phyloP scores from a whole-genome alignment of 2,113 vertebrate species.

The Bostrychus sinensis region DNA sequence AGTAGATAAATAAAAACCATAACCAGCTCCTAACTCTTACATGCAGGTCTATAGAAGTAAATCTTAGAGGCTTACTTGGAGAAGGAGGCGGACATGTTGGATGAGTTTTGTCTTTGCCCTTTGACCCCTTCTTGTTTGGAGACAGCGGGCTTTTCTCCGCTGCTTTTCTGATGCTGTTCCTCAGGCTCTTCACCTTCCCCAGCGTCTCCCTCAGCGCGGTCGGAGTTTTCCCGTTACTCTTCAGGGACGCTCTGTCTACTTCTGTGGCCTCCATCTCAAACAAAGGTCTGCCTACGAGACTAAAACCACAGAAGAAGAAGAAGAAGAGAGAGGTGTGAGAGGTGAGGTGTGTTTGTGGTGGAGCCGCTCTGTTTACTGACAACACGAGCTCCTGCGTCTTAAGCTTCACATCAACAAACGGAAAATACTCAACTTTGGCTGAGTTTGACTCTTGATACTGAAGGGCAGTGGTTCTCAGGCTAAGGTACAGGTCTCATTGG shows the following conservation, averaged over 20 bases:
- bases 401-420: slow-evolving; percentile 1
- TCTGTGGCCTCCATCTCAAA: not conserved
- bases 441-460: too few relatives aligned
- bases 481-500: too few relatives aligned
- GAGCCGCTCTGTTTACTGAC: not conserved
- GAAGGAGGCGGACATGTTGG: not conserved
- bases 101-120: not conserved
- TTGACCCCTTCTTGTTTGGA: not conserved
- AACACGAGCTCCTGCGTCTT: not conserved
- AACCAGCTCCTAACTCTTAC: too few relatives aligned
- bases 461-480: too few relatives aligned
- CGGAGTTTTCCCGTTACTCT: not conserved
- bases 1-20: too few relatives aligned
- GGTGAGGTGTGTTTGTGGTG: not conserved
- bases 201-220: not conserved
- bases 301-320: not conserved
- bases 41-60: not conserved
- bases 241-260: not conserved
- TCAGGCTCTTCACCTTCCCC: not conserved
- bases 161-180: not conserved
- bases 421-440: not conserved
- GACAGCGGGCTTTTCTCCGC: not conserved
- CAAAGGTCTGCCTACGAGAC: not conserved
- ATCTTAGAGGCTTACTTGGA: not conserved
- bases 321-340: not conserved